These are phyloP conservation scores for Latrodectus elegans DNA, from an alignment of 2,888 invertebrate genomes.

Conservation along the genomic window DNA sequence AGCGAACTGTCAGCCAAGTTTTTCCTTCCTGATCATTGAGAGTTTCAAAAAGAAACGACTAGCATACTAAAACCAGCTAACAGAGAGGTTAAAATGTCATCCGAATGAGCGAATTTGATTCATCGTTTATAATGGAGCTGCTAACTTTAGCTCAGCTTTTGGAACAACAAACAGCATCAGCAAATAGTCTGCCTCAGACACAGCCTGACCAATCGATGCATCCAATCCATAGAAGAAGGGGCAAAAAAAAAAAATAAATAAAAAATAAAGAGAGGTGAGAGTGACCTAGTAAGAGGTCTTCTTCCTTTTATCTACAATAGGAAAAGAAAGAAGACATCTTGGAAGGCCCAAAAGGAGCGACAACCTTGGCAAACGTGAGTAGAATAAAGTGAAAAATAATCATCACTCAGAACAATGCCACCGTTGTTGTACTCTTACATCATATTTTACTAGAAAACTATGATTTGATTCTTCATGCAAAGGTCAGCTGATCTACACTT, in stretches of 20 bases:
- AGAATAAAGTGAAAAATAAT: slow-evolving; percentile 24
- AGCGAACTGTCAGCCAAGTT: too few species aligned
- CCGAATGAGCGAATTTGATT: not conserved
- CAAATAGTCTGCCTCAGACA: not conserved
- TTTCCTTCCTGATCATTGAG: too few species aligned
- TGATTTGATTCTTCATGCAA: not conserved
- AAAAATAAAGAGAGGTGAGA: slow-evolving; percentile 23
- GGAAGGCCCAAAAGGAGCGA: slow-evolving; percentile 36
- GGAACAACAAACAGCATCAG: not conserved
- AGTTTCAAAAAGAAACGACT: too few species aligned
- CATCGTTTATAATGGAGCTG: not conserved
- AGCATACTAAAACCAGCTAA: not conserved
- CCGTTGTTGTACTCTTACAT: slow-evolving; percentile 13
- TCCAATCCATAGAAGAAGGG: slow-evolving; percentile 2
- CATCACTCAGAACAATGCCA: not conserved
- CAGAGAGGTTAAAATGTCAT: not conserved
- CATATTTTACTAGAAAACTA: slow-evolving; percentile 22
- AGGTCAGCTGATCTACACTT: not conserved
- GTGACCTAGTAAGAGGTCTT: slow-evolving; percentile 56
- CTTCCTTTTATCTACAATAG: slow-evolving; percentile 9
- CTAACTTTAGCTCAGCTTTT: slow-evolving; percentile 9
- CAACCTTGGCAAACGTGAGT: slow-evolving; percentile 52
- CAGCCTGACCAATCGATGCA: slow-evolving; percentile 8
- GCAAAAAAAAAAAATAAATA: slow-evolving; percentile 6
- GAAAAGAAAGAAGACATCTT: slow-evolving; percentile 21